phyloP scores from a whole-genome alignment of 2,113 vertebrate species.

The Marcusenius ussheri region DNA sequence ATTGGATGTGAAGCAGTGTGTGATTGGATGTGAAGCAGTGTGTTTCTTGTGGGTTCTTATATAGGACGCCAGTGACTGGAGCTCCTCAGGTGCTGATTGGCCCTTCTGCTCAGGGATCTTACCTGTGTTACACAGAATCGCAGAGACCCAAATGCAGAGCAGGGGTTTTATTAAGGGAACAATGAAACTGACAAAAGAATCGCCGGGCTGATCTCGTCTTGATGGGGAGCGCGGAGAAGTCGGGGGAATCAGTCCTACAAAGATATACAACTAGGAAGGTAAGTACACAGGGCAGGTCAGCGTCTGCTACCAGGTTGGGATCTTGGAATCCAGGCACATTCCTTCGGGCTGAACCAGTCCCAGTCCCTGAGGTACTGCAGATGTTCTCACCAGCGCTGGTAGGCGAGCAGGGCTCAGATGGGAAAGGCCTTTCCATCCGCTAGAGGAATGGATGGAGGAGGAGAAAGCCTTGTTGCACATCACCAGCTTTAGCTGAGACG shows the following conservation, averaged over 20 bases:
- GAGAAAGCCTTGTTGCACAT: too few species aligned
- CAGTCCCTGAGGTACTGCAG: not conserved
- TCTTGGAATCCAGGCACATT: not conserved
- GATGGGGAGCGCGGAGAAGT: not conserved
- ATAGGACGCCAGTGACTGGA: not conserved
- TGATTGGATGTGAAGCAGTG: not conserved
- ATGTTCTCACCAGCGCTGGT: not conserved
- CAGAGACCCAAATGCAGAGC: not conserved
- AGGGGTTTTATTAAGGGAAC: not conserved
- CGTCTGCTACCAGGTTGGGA: not conserved
- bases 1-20: not conserved
- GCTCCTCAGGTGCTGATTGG: not conserved
- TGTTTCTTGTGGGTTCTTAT: not conserved
- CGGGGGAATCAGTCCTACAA: not conserved
- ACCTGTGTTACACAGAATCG: not conserved
- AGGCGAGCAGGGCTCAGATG: not conserved
- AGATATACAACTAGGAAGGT: not conserved
- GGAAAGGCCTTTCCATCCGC: not conserved
- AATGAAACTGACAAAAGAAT: not conserved
- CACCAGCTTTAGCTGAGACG: too few species aligned
- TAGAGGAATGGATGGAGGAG: not conserved
- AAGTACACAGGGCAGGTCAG: not conserved
- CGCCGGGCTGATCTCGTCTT: not conserved
- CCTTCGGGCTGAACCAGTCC: not conserved
- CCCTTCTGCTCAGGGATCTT: not conserved